Conservation (phyloP, 2,888 invertebrate species). For the Phengaris arion region DNA sequence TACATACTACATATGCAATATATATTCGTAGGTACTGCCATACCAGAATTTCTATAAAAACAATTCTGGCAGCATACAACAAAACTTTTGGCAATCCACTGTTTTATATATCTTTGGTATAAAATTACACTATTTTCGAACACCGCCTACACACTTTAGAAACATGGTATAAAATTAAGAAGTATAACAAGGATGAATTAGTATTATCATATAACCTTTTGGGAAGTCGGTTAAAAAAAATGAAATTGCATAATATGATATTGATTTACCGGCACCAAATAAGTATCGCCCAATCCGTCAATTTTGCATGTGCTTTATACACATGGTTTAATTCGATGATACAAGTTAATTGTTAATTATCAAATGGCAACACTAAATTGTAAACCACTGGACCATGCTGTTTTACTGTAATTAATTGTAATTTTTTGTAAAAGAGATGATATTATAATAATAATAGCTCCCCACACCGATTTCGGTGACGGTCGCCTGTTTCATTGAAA, state of each 20-base stretch:
- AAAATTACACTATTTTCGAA: conserved; percentile 16
- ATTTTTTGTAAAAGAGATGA: too few species aligned
- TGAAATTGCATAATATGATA: background rate
- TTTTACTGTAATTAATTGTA: too few species aligned
- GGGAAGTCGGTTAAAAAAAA: too few species aligned
- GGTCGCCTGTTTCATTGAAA: too few species aligned
- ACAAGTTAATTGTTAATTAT: background rate
- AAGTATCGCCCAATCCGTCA: background rate
- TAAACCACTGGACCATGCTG: too few species aligned
- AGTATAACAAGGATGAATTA: background rate
- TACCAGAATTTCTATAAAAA: background rate
- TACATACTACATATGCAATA: background rate
- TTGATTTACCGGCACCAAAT: background rate
- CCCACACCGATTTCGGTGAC: too few species aligned
- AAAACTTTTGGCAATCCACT: conserved; percentile 25
- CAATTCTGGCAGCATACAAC: conserved; percentile 4
- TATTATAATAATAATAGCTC: background rate
- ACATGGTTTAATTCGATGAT: background rate
- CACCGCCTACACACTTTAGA: conserved; percentile 4
- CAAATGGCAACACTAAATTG: conserved; percentile 6
- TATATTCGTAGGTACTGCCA: background rate
- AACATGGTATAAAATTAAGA: background rate
- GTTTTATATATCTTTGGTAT: conserved; percentile 23
- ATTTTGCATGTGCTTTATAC: background rate
- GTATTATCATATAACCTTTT: background rate